Evolutionary conservation across 2,888 invertebrate species (phyloP).

Genomic region (Eubasilissa splendida): DNA sequence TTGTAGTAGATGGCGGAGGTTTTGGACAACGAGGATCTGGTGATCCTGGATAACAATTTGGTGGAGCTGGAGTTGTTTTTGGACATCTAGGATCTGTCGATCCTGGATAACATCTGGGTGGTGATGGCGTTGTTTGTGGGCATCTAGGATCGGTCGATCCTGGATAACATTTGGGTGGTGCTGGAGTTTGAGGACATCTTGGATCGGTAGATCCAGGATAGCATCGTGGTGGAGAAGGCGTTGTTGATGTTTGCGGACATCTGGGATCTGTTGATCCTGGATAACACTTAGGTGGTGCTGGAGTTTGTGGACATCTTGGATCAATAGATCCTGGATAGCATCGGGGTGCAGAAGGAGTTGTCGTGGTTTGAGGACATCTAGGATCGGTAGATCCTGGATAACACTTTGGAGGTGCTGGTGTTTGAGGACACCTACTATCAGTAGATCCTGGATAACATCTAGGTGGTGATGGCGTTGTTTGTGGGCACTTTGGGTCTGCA

Average conservation of each 20-base stretch:
- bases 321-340: slow-evolving; percentile 65
- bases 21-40: slow-evolving; percentile 61
- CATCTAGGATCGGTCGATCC: slow-evolving; percentile 61
- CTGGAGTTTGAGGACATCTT: slow-evolving; percentile 57
- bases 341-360: slow-evolving; percentile 40
- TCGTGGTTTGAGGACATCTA: slow-evolving; percentile 60
- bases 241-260: slow-evolving; percentile 60
- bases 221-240: slow-evolving; percentile 58
- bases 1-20: slow-evolving; percentile 49
- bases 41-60: slow-evolving; percentile 61
- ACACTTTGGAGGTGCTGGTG: slow-evolving; percentile 55
- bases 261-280: slow-evolving; percentile 63
- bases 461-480: slow-evolving; percentile 60
- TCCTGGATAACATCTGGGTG: slow-evolving; percentile 61
- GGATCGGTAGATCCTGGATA: slow-evolving; percentile 62
- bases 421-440: slow-evolving; percentile 56
- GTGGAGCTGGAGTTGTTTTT: slow-evolving; percentile 61
- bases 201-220: slow-evolving; percentile 62
- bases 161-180: slow-evolving; percentile 61
- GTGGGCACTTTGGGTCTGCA: slow-evolving; percentile 62
- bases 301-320: slow-evolving; percentile 60
- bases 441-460: slow-evolving; percentile 62
- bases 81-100: slow-evolving; percentile 63
- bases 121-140: slow-evolving; percentile 55
- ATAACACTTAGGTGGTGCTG: slow-evolving; percentile 61